These are phyloP conservation scores for Maccullochella peelii DNA, from an alignment of 2,113 vertebrate species.

Conservation along the genomic window DNA sequence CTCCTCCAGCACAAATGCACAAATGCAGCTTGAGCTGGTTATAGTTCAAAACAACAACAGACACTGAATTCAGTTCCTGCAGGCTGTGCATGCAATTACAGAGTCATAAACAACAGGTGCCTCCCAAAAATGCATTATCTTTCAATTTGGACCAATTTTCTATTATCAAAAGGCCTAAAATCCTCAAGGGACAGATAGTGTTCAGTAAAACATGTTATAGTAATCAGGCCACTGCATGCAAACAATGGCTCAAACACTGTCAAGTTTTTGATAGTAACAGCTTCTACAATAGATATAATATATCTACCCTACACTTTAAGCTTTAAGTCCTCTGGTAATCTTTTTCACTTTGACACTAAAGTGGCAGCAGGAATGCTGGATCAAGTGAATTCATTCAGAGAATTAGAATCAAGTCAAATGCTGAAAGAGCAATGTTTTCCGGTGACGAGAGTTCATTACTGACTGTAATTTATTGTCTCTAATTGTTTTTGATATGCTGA, in stretches of 20 bases:
- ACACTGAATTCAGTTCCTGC: constrained; percentile 2
- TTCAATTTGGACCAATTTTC: constrained; percentile 24
- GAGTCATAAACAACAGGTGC: neutral
- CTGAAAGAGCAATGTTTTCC: constrained; percentile 20
- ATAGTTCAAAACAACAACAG: constrained; percentile 15
- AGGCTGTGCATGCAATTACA: neutral
- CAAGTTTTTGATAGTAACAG: neutral
- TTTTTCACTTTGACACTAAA: constrained; percentile 29
- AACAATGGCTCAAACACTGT: constrained; percentile 16
- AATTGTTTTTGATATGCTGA: constrained; percentile 59
- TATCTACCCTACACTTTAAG: neutral
- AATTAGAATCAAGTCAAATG: constrained; percentile 37
- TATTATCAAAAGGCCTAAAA: constrained; percentile 15
- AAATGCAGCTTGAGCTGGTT: neutral
- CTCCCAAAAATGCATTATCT: neutral
- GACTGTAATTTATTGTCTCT: constrained; percentile 45
- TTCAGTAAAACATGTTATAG: neutral
- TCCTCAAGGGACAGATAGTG: neutral
- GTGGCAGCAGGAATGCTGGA: neutral
- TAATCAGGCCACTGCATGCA: neutral
- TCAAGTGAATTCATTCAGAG: constrained; percentile 37
- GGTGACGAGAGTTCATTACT: constrained; percentile 43
- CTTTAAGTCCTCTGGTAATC: neutral
- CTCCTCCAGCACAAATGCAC: no score
- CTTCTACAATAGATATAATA: neutral